Conservation (phyloP, 2,113 vertebrate species). For the Brachypteracias leptosomus region DNA sequence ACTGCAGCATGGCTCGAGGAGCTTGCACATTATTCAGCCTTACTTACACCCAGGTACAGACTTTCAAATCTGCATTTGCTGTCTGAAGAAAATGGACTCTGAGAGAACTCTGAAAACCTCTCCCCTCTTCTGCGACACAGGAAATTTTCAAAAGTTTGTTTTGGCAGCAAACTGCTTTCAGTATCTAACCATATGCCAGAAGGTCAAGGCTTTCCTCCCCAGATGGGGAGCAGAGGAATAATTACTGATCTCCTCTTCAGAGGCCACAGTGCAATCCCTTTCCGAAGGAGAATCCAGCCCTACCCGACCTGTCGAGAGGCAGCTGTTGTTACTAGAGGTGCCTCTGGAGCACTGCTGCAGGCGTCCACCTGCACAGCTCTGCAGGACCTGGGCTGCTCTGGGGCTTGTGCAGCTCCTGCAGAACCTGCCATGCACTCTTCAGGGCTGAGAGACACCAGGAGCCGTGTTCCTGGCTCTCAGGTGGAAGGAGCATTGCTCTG, state of each 20-base stretch:
- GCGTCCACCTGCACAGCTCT: neutral
- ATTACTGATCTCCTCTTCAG: neutral
- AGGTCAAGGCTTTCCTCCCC: slow-evolving; percentile 16
- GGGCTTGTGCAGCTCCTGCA: neutral
- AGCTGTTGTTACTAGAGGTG: neutral
- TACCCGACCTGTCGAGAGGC: neutral
- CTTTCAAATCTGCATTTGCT: neutral
- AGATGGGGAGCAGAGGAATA: neutral
- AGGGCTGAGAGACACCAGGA: neutral
- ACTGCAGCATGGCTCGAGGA: neutral
- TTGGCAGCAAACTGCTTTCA: slow-evolving; percentile 10
- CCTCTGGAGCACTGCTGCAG: neutral
- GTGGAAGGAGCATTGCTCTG: neutral
- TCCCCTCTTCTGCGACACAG: neutral
- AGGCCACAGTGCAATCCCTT: neutral
- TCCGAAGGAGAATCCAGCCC: neutral
- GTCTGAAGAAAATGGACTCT: neutral
- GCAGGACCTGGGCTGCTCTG: neutral
- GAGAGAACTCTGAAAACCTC: neutral
- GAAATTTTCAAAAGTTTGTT: slow-evolving; percentile 1
- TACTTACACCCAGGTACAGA: neutral
- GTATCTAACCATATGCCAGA: neutral
- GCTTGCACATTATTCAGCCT: neutral
- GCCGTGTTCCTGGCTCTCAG: neutral
- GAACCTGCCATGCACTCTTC: neutral